Conservation (phyloP, 2,888 invertebrate species). For the Drosophila vallismaia region DNA sequence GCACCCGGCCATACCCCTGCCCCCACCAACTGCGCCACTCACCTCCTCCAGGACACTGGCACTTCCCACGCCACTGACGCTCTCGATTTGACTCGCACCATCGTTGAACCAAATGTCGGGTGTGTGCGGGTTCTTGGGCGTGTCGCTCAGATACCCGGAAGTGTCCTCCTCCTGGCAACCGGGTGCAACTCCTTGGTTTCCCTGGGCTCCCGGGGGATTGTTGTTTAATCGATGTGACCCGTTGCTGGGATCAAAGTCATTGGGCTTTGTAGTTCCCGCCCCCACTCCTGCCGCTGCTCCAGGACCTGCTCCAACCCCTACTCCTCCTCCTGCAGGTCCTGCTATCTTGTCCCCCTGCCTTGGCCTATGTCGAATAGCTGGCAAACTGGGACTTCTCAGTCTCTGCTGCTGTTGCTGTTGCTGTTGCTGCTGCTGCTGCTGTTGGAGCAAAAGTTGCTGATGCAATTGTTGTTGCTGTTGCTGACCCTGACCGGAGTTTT, state of each 20-base stretch:
- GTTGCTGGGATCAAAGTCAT: slow-evolving; percentile 72
- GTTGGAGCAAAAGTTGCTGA: slow-evolving; percentile 54
- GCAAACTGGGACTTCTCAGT: slow-evolving; percentile 88
- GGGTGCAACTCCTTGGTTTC: slow-evolving; percentile 26
- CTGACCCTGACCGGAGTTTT: slow-evolving; percentile 62
- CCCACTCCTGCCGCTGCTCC: slow-evolving; percentile 27
- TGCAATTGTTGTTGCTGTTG: slow-evolving; percentile 52
- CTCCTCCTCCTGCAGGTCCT: slow-evolving; percentile 14
- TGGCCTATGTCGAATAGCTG: slow-evolving; percentile 86
- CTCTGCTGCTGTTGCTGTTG: slow-evolving; percentile 62
- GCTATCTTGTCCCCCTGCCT: slow-evolving; percentile 53
- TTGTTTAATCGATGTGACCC: slow-evolving; percentile 74
- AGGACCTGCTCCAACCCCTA: slow-evolving; percentile 63
- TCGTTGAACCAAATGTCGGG: slow-evolving; percentile 84
- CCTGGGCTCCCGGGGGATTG: slow-evolving; percentile 32
- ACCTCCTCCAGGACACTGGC: slow-evolving; percentile 53
- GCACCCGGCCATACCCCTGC: slow-evolving; percentile 49
- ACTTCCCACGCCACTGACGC: slow-evolving; percentile 69
- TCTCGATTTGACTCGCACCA: slow-evolving; percentile 77
- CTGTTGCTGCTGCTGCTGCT: slow-evolving; percentile 44
- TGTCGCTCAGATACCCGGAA: slow-evolving; percentile 93
- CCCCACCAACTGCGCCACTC: slow-evolving; percentile 28
- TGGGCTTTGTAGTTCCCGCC: slow-evolving; percentile 41
- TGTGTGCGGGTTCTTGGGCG: slow-evolving; percentile 85
- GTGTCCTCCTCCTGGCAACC: slow-evolving; percentile 89